Conservation (phyloP, 1,140 invertebrate species). For the Saccostrea cuccullata region DNA sequence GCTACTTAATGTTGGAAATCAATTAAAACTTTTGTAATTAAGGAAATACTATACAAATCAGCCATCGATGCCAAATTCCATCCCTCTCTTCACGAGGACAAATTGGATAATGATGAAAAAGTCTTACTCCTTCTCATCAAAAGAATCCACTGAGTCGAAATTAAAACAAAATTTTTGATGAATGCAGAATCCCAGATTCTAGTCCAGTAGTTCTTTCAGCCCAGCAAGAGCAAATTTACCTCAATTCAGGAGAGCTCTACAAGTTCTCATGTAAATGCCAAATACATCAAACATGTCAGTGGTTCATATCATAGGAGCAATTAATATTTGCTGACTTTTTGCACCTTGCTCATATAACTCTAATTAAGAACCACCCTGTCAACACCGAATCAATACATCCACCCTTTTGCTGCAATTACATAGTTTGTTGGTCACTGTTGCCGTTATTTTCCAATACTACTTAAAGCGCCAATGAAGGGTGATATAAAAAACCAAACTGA, state of each 20-base stretch:
- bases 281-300: not conserved
- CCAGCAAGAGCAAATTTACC: not conserved
- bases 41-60: not conserved
- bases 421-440: not conserved
- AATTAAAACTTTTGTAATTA: slow-evolving; percentile 32
- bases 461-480: not conserved
- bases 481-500: slow-evolving; percentile 20
- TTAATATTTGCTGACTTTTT: not conserved
- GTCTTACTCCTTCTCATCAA: not conserved
- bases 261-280: not conserved
- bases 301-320: not conserved
- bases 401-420: not conserved
- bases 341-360: not conserved
- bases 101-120: slow-evolving; percentile 18
- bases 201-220: not conserved
- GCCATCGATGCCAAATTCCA: not conserved
- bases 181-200: not conserved
- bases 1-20: not conserved
- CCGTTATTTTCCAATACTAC: slow-evolving; percentile 4
- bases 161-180: not conserved
- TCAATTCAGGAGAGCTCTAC: not conserved
- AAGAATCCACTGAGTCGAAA: not conserved
- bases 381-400: not conserved
- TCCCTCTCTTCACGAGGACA: not conserved
- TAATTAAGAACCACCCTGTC: not conserved